Evolutionary conservation across 2,797 vertebrate species (phyloP).

Genomic region (Sebastes vulpes): DNA sequence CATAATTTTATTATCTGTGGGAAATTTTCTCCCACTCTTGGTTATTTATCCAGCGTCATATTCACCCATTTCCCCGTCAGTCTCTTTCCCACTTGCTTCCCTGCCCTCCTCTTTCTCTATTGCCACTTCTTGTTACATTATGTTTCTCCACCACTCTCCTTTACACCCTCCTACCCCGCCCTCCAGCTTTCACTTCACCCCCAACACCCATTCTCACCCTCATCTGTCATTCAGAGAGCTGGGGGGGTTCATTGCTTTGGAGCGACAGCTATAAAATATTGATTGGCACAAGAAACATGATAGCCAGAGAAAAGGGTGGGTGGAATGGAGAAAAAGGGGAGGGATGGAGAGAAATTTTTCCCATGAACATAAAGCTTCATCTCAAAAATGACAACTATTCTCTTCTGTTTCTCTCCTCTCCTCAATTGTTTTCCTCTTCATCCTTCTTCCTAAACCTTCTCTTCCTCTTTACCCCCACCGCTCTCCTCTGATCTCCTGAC

Average conservation of each 20-base stretch:
- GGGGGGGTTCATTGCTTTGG: conserved; percentile 53
- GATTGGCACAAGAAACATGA: conserved; percentile 80
- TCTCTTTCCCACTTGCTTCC: conserved; percentile 10
- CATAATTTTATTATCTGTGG: conserved; percentile 74
- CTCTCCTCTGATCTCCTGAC: conserved; percentile 55
- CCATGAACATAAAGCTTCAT: conserved; percentile 50
- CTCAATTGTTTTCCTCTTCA: not conserved
- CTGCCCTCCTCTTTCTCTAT: conserved; percentile 12
- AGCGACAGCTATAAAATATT: conserved; percentile 80
- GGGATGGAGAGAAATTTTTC: conserved; percentile 1
- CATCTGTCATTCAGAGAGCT: conserved; percentile 73
- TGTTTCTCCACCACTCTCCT: conserved; percentile 24
- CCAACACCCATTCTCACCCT: conserved; percentile 63
- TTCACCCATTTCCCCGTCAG: conserved; percentile 29
- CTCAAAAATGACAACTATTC: conserved; percentile 16
- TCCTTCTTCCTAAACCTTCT: not conserved
- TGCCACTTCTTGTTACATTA: conserved; percentile 29
- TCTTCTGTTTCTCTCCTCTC: not conserved
- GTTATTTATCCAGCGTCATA: conserved; percentile 56
- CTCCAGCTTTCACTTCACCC: conserved; percentile 41
- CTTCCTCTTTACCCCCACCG: conserved; percentile 13
- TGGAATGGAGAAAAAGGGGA: conserved; percentile 16
- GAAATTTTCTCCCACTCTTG: conserved; percentile 46
- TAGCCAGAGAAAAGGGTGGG: conserved; percentile 57
- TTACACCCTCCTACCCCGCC: conserved; percentile 12